Evolutionary conservation across 2,797 vertebrate species (phyloP).

Genomic region (Macropodus opercularis): DNA sequence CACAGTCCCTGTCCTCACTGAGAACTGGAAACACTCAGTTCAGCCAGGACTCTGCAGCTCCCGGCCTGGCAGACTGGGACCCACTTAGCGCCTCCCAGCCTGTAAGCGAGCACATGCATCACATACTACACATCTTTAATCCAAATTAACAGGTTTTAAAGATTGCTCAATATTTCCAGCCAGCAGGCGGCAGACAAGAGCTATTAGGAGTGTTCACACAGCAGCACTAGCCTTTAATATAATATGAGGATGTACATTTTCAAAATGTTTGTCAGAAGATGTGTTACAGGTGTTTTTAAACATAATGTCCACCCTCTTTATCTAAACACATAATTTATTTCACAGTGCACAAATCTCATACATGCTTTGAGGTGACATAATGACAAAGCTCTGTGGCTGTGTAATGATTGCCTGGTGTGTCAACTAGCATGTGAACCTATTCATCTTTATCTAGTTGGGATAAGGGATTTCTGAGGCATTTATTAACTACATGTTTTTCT

Average conservation of each 20-base stretch:
- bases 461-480: not conserved
- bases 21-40: conserved; percentile 38
- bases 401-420: not conserved
- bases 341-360: not conserved
- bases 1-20: conserved; percentile 62
- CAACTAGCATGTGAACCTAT: not conserved
- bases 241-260: not conserved
- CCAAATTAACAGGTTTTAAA: not conserved
- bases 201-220: rapidly evolving
- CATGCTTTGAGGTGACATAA: not conserved
- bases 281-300: not conserved
- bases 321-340: not conserved
- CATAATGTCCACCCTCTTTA: not conserved
- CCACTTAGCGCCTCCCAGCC: not conserved
- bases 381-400: not conserved
- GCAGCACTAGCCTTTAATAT: not conserved
- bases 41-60: conserved; percentile 38
- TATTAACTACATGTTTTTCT: not conserved
- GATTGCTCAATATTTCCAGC: not conserved
- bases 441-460: not conserved
- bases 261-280: not conserved
- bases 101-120: conserved; percentile 31
- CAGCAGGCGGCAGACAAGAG: conserved; percentile 53
- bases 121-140: not conserved
- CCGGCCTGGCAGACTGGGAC: not conserved